Conservation (phyloP, 2,113 vertebrate species). For the Thryonomys swinderianus region DNA sequence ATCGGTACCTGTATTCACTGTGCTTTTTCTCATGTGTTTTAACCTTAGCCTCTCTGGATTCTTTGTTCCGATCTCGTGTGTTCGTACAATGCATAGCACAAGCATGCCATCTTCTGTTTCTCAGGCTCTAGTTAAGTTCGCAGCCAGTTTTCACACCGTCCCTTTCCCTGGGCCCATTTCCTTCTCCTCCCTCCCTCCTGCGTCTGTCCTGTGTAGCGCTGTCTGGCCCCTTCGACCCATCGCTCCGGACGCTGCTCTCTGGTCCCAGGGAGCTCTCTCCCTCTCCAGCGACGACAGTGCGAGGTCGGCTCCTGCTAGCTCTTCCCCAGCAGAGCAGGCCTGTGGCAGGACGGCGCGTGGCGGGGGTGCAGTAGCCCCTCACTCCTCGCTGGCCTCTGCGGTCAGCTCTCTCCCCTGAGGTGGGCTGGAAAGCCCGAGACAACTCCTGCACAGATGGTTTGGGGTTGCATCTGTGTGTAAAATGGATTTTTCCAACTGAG, state of each 20-base stretch:
- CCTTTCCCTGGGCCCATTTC: not conserved
- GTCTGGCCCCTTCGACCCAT: too few relatives aligned
- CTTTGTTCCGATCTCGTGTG: not conserved
- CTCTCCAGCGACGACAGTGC: not conserved
- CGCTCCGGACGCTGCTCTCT: not conserved
- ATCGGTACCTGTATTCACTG: not conserved
- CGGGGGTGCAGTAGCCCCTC: rapidly evolving
- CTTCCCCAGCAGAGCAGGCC: too few relatives aligned
- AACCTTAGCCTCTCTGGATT: not conserved
- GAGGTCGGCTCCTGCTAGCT: not conserved
- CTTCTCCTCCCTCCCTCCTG: not conserved
- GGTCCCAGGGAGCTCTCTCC: not conserved
- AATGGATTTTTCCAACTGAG: not conserved
- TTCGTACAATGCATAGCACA: not conserved
- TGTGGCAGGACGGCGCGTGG: not conserved
- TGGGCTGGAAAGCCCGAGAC: rapidly evolving
- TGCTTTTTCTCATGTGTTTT: not conserved
- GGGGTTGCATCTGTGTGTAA: not conserved
- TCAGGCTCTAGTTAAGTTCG: not conserved
- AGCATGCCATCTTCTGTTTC: not conserved
- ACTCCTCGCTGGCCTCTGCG: not conserved
- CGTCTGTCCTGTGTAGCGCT: not conserved
- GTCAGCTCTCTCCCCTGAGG: not conserved
- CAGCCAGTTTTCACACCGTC: not conserved
- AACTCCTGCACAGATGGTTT: not conserved